Base-by-base conservation (phyloP, 2,797 vertebrate genomes). In the Ispidina lecontei region DNA sequence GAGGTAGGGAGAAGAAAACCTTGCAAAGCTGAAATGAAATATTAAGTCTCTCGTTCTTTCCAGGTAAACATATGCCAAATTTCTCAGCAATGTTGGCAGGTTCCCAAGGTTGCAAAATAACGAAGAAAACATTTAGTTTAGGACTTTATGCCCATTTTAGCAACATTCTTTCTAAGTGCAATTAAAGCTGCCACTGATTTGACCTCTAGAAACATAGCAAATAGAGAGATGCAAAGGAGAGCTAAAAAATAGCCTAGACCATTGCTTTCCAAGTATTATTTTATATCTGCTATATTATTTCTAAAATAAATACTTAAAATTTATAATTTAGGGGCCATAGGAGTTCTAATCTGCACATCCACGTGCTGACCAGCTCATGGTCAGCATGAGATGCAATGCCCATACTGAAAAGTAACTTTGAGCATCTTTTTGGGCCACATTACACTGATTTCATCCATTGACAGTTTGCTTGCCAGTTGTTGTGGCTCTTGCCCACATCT, bases 11-110 rank as follows among this genome's bases (percentile, higher is more conserved):
- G 96, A 80, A 93, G 52, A 60, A 90, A 96, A 94, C 43, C 87
- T 89, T 91, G 60, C 93, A 89, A 80, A 84, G 90, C 94, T 90
- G 95, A 96, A 94, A 96, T 92, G 94, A 97, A 97, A 97, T 95
- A 97, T 93, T 91, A 69, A 95, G 68, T 62, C 84, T 91, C 88
- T 96, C 92, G 90, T 94, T 97, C 96, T 97, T 96, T 96, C 96
- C 96, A 98, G 97, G 97, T 98, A 93, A 95, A 93, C 10, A 33
- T 41, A 94, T 93, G 97, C 97, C 97, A 98, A 97, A 96, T 97
- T 95, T 97, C 2, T 12, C 97, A 97, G 93, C 2, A 26, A 76
- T 73, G 49, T 74, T 97, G 97, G 96, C 96, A 29, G 82, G 37
- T 76, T 95, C 86, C 95, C 94, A 94, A 56, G 75, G 71, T 97